A percentile compares a stretch with the other conserved stretches of the same genome.
phyloP scores from a whole-genome alignment of 2,113 vertebrate genomes.

The Scalopus aquaticus region DNA sequence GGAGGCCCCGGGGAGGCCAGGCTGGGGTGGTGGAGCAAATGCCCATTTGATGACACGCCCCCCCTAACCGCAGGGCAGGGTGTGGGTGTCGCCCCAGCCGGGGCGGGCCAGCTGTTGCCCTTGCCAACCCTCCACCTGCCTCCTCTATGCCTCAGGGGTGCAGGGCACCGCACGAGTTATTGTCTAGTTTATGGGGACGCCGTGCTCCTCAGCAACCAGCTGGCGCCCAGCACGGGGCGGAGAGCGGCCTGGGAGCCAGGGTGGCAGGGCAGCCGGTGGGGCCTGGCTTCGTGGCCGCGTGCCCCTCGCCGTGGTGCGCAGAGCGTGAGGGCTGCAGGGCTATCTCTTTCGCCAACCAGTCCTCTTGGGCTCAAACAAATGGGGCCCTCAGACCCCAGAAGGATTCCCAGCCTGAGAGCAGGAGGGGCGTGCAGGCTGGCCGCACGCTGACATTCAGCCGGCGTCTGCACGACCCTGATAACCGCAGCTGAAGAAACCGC shows the following conservation, averaged over 20 bases:
- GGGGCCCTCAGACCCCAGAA: constrained; percentile 1
- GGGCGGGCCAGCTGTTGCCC: constrained; percentile 65
- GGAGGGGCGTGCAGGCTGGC: neutral
- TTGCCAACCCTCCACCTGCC: constrained; percentile 35
- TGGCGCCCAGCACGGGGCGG: too few relatives aligned
- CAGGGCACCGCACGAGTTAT: too few relatives aligned
- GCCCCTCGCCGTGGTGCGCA: too few relatives aligned
- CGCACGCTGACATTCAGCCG: neutral
- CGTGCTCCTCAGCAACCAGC: too few relatives aligned
- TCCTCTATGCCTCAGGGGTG: constrained; percentile 67
- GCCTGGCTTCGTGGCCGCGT: too few relatives aligned
- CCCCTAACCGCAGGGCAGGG: constrained; percentile 55
- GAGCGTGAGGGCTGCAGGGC: neutral
- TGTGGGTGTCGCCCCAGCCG: constrained; percentile 57
- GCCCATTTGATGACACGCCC: constrained; percentile 63
- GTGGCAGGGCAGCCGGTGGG: too few relatives aligned
- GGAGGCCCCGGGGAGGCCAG: too few relatives aligned
- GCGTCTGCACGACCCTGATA: neutral
- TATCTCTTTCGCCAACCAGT: constrained; percentile 57
- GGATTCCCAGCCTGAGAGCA: constrained; percentile 6
- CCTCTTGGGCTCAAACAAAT: constrained; percentile 48
- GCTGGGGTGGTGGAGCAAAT: constrained; percentile 74
- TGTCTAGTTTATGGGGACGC: too few relatives aligned
- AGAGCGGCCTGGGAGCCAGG: too few relatives aligned
- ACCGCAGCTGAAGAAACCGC: constrained; percentile 59